Evolutionary conservation across 1,140 invertebrate genomes (phyloP), one percentile per base, ranked within the genome.

Genomic region (Chironomus tepperi): DNA sequence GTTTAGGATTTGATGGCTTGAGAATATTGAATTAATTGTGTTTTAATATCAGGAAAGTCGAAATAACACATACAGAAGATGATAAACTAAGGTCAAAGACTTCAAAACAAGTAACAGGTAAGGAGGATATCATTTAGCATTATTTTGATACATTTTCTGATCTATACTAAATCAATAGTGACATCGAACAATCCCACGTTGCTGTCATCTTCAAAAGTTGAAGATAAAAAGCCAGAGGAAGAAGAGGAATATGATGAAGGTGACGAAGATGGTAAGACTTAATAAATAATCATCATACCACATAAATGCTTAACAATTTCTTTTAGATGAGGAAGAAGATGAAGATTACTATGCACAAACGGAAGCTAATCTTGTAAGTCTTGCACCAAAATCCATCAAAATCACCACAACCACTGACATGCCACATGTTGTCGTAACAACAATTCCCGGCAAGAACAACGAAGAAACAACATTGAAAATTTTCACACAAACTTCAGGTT

Each of bases 191-290:
- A 12, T 2, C 64, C 18, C 10, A 80, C 74, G 74, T 67, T 16
- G 77, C 75, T 64, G 79, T 80, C 76, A 80, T 79, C 0, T 75
- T 75, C 9, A 81, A 84, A 74, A 79, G 81, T 70, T 82, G 83
- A 73, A 82, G 81, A 34, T 77, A 79, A 6, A 80, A 79, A 42
- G 80, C 81, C 80, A 74, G 83, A 84, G 73, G 84, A 85, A 7
- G 83, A 81, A 57, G 81, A 83, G 42, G 80, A 84, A 64, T 84
- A 79, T 76, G 83, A 84, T 21, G 81, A 84, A 16, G 80, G 80
- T 42, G 81, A 84, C 73, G 86, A 87, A 64, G 85, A 88, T 75
- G 85, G 84, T 7, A 85, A 89, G 43, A 79, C 1, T 57, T 57
- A 15, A 47, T 12, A 57, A 47, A 12, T 15, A 57, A n/a, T n/a